These are phyloP conservation scores for Pemphredon lugubris DNA, from an alignment of 2,888 invertebrate genomes.

Conservation along the genomic window DNA sequence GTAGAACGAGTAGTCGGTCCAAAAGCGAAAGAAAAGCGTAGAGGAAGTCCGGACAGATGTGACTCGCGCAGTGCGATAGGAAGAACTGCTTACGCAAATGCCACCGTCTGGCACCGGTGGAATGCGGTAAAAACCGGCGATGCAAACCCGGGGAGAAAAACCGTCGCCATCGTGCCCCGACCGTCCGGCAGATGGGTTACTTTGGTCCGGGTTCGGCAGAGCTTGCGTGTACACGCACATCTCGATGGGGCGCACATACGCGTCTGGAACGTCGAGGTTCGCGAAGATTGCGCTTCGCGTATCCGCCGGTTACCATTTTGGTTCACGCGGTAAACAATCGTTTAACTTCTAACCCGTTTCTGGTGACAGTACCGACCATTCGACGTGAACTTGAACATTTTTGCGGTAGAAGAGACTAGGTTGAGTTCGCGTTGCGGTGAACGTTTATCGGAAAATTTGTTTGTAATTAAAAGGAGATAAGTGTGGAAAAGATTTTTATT, in stretches of 20 bases:
- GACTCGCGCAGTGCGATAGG: slow-evolving; percentile 55
- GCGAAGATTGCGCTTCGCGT: slow-evolving; percentile 55
- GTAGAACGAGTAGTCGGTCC: slow-evolving; percentile 24
- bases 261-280: slow-evolving; percentile 33
- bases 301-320: slow-evolving; percentile 26
- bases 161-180: slow-evolving; percentile 58
- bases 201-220: slow-evolving; percentile 58
- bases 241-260: slow-evolving; percentile 28
- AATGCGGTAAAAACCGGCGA: slow-evolving; percentile 75
- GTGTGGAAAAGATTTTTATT: too few species aligned
- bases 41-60: slow-evolving; percentile 67
- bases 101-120: slow-evolving; percentile 67
- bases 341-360: neutral
- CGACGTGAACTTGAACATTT: too few species aligned
- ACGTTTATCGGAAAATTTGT: too few species aligned
- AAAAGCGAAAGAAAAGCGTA: slow-evolving; percentile 52
- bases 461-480: too few species aligned
- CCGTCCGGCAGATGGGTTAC: slow-evolving; percentile 70
- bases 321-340: slow-evolving; percentile 11
- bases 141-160: slow-evolving; percentile 68
- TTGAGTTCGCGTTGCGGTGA: too few species aligned
- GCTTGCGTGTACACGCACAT: slow-evolving; percentile 38
- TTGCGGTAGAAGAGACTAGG: too few species aligned
- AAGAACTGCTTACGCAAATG: slow-evolving; percentile 77
- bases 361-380: neutral